Evolutionary conservation across 2,113 vertebrate genomes (phyloP), one percentile per base, ranked within the genome.

Genomic region (Cyanoliseus patagonus): DNA sequence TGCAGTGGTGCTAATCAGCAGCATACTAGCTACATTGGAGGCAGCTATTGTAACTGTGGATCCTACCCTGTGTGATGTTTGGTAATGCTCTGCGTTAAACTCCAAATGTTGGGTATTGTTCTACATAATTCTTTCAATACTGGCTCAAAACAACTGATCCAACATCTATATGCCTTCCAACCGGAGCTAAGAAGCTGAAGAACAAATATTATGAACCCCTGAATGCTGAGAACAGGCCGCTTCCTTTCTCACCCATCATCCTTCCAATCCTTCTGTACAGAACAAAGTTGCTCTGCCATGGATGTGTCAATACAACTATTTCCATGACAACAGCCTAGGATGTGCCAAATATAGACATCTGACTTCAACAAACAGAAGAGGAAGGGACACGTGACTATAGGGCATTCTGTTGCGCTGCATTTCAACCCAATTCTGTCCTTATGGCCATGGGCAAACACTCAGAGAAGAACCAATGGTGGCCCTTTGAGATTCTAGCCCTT

Each of bases 291-390:
- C 82, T 92, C 77, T 78, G 80, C 95, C 70, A 42, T 89, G 77
- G 89, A 94, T 93, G 87, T 94, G 85, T 96, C 95, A 96, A 94
- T 96, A 93, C 82, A 91, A 82, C 89, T 30, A 97, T 97, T 97
- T 94, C 97, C 95, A 97, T 96, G 96, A 96, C 95, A 97, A 97
- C 96, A 96, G 94, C 90, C 94, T 84, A 53, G 64, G 57, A 90
- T 80, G 72, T 89, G 92, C 92, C 95, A 96, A 95, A 96, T 96
- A 97, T 84, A 97, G 95, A 96, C 31, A 89, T 93, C 79, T 74
- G 55, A 76, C 94, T 92, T 85, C 86, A 91, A 80, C 67, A 83
- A 88, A 92, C 52, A 84, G 89, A 83, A 61, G 83, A 90, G 55
- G n/a, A 93, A 79, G 39, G 94, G 66, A 79, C 75, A 66, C 18